phyloP scores from a whole-genome alignment of 1,140 invertebrate species.

The Heliothis subflexa region DNA sequence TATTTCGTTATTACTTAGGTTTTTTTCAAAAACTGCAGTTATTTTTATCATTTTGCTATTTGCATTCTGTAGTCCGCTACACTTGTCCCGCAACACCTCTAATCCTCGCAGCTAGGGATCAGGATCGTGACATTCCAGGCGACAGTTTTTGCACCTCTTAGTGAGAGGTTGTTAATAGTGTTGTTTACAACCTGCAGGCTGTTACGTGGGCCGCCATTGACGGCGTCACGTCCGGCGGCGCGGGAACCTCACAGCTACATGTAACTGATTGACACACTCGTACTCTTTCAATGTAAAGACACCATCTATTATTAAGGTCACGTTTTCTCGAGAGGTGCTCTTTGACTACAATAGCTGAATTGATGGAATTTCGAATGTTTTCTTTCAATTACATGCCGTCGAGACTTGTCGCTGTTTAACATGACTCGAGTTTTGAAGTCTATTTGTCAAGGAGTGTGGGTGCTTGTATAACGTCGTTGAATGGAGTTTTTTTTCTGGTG shows the following conservation, averaged over 20 bases:
- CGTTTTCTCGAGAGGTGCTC: constrained; percentile 79
- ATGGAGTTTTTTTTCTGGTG: constrained; percentile 9
- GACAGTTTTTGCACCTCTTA: constrained; percentile 67
- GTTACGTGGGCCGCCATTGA: constrained; percentile 71
- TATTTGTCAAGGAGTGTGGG: constrained; percentile 39
- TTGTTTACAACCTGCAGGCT: constrained; percentile 83
- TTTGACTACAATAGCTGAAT: constrained; percentile 66
- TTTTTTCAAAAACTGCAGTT: neutral
- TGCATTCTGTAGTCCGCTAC: neutral
- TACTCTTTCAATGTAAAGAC: constrained; percentile 52
- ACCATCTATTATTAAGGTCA: constrained; percentile 72
- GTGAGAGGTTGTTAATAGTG: constrained; percentile 76
- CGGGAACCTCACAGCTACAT: constrained; percentile 67
- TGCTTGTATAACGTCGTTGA: neutral
- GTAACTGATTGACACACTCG: constrained; percentile 73
- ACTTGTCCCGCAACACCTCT: neutral
- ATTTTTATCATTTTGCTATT: neutral
- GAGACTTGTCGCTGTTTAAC: constrained; percentile 57
- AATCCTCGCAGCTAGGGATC: constrained; percentile 23
- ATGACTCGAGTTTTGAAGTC: constrained; percentile 41
- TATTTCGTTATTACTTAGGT: no score
- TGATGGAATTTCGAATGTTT: constrained; percentile 72
- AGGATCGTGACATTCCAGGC: constrained; percentile 61
- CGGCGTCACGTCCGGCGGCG: constrained; percentile 74
- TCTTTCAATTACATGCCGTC: constrained; percentile 71